phyloP scores from a whole-genome alignment of 2,797 vertebrate species.

The Pseudochromis fuscus region DNA sequence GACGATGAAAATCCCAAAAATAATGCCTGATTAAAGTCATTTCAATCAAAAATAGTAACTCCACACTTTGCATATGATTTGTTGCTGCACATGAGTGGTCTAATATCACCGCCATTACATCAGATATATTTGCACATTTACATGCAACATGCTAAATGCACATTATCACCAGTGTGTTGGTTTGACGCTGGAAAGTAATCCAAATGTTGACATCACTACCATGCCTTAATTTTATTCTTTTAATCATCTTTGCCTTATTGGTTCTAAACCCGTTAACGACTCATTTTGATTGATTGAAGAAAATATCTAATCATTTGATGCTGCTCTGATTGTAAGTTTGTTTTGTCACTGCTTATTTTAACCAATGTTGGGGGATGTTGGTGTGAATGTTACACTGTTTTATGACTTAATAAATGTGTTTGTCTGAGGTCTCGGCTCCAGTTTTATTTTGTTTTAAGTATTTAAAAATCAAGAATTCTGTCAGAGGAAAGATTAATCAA shows the following conservation, averaged over 20 bases:
- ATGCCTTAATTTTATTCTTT: slow-evolving; percentile 66
- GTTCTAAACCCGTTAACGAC: slow-evolving; percentile 33
- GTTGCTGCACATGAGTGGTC: slow-evolving; percentile 22
- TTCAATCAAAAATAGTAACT: background rate
- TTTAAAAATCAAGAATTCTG: no score
- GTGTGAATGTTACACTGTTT: slow-evolving; percentile 31
- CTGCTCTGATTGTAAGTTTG: slow-evolving; percentile 54
- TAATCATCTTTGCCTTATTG: slow-evolving; percentile 56
- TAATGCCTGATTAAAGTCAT: background rate
- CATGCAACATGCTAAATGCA: slow-evolving; percentile 36
- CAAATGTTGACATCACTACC: slow-evolving; percentile 57
- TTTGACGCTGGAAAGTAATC: slow-evolving; percentile 36
- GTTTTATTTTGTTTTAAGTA: no score
- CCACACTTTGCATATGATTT: background rate
- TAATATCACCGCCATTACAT: slow-evolving; percentile 38
- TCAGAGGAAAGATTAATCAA: no score
- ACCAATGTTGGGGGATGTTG: background rate
- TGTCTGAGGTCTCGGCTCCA: no score
- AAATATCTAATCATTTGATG: slow-evolving; percentile 47
- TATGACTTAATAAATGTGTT: slow-evolving; percentile 66
- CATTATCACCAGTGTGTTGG: slow-evolving; percentile 21
- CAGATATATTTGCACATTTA: slow-evolving; percentile 68
- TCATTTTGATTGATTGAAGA: no score
- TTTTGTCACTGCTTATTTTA: slow-evolving; percentile 34
- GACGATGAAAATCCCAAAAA: background rate